Percentiles rank a stretch among this genome's conserved stretches.
phyloP scores from a whole-genome alignment of 2,888 invertebrate genomes.

The Catotricha subobsoleta region DNA sequence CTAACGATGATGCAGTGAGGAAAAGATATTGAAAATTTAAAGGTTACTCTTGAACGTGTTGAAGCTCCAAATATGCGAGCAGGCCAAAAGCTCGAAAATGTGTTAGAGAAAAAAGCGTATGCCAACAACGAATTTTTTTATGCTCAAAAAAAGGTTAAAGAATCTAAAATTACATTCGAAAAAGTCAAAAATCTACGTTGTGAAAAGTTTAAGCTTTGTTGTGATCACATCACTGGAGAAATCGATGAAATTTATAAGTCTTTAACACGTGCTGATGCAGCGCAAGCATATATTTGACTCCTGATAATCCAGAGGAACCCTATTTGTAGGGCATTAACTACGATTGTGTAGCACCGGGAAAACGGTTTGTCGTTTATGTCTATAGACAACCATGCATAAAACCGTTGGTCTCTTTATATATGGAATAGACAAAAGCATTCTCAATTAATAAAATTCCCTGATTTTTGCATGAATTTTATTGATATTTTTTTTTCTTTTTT shows the following conservation, averaged over 20 bases:
- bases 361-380: too few relatives aligned
- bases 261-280: conserved; percentile 83
- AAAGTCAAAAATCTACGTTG: conserved; percentile 86
- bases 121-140: conserved; percentile 95
- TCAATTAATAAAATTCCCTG: too few relatives aligned
- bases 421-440: too few relatives aligned
- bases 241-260: conserved; percentile 98
- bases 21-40: too few relatives aligned
- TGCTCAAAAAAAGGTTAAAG: conserved; percentile 80
- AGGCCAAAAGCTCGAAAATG: conserved; percentile 81
- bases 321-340: conserved; percentile 98
- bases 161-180: conserved; percentile 87
- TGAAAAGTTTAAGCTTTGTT: conserved; percentile 85
- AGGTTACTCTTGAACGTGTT: conserved; percentile 72
- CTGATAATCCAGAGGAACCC: conserved; percentile 98
- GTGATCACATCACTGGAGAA: conserved; percentile 94
- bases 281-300: conserved; percentile 89
- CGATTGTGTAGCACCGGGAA: conserved; percentile 98
- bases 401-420: too few relatives aligned
- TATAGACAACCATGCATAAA: too few relatives aligned
- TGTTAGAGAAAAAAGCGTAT: conserved; percentile 82
- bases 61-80: conserved; percentile 95
- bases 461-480: too few relatives aligned
- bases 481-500: too few relatives aligned
- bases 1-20: conserved; percentile 75